Conservation (phyloP, 1,140 invertebrate genomes). For the Maniola jurtina region DNA sequence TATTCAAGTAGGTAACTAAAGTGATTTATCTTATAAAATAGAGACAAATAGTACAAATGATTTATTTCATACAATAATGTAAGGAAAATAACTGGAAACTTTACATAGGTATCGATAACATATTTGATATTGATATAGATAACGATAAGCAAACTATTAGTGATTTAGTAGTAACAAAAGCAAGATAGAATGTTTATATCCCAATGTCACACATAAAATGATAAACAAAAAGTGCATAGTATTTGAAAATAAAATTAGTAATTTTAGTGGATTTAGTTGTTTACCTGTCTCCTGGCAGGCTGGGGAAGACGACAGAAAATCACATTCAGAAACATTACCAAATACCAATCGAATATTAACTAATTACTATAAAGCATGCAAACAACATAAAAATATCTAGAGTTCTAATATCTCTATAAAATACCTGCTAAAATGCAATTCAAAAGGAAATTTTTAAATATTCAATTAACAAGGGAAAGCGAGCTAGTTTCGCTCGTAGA, state of each 20-base stretch:
- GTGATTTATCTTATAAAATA: not conserved
- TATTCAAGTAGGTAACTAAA: not conserved
- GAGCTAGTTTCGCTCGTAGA: conserved; percentile 60
- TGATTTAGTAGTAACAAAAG: conserved; percentile 1
- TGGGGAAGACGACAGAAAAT: conserved; percentile 73
- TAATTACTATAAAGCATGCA: conserved; percentile 48
- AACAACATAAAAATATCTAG: conserved; percentile 41
- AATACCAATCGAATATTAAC: conserved; percentile 65
- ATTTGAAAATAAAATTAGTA: conserved; percentile 3
- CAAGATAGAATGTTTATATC: not conserved
- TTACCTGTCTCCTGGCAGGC: conserved; percentile 77
- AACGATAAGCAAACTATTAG: not conserved
- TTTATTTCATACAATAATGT: not conserved
- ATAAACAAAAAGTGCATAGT: conserved; percentile 9
- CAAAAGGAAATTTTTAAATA: conserved; percentile 56
- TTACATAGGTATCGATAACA: not conserved
- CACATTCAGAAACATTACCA: conserved; percentile 76
- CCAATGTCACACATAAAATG: not conserved
- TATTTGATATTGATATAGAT: not conserved
- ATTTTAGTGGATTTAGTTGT: conserved; percentile 20
- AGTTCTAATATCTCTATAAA: conserved; percentile 39
- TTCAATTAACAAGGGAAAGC: conserved; percentile 70
- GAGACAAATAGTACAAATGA: not conserved
- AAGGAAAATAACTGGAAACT: too few relatives aligned
- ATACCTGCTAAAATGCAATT: conserved; percentile 50